Conservation (phyloP, 1,140 invertebrate species). For the Drosophila nikananu region DNA sequence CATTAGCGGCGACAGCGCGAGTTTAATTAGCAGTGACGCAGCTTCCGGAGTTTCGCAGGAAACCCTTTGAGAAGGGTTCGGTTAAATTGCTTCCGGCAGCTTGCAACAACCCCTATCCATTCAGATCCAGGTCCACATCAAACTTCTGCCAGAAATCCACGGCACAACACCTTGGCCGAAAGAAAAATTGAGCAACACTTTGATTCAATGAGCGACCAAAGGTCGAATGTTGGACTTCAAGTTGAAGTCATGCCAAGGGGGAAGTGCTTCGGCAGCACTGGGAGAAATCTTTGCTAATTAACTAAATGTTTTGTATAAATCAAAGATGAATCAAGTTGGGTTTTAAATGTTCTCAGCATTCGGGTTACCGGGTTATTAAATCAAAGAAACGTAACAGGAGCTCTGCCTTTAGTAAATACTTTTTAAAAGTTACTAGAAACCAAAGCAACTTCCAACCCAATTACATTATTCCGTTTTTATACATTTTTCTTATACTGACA, state of each 20-base stretch:
- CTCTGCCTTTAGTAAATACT: too few relatives aligned
- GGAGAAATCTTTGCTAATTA: background rate
- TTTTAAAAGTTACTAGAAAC: background rate
- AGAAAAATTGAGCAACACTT: conserved; percentile 79
- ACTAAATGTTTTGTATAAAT: background rate
- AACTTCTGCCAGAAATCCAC: conserved; percentile 23
- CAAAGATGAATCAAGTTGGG: background rate
- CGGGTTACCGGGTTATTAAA: too few relatives aligned
- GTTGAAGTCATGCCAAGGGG: background rate
- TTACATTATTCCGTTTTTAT: too few relatives aligned
- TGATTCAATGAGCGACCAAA: conserved; percentile 76
- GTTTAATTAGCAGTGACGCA: conserved; percentile 82
- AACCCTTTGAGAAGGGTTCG: conserved; percentile 67
- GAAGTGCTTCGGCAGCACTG: background rate
- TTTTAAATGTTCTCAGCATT: too few relatives aligned
- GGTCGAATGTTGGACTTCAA: conserved; percentile 34
- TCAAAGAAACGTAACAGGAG: too few relatives aligned
- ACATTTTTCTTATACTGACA: background rate
- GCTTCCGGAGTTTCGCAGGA: conserved; percentile 58
- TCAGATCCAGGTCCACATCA: background rate
- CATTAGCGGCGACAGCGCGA: conserved; percentile 83
- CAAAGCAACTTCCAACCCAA: background rate
- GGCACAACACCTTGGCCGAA: conserved; percentile 61
- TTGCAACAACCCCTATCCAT: conserved; percentile 45
- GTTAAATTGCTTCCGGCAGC: conserved; percentile 73